Base-by-base conservation (phyloP, 2,797 vertebrate species). In the Capromys pilorides region DNA sequence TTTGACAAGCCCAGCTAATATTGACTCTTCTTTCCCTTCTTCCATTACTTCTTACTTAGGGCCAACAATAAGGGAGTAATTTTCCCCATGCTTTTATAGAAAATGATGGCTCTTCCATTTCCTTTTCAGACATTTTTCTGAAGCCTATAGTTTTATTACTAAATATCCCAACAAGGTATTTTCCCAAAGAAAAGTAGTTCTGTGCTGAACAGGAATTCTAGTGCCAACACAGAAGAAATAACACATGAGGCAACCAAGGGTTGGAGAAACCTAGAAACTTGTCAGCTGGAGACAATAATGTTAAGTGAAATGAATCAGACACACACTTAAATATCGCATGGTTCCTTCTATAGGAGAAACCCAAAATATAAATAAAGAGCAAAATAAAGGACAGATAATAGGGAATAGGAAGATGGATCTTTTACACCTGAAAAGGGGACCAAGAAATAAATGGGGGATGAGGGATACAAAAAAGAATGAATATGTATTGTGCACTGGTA, bases 41-140 rank as follows among this genome's bases (percentile, higher is more conserved):
- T 71, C 49, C n/a, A 26, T 84, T 62, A 45, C 8, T 80, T 49
- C 24, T 85, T 36, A 59, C 71, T 86, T 12, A 77, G 45, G 36
- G 45, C 28, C 57, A 79, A 45, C 1, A 79, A 79, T 21, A 39
- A 82, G 59, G 78, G n/a, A 89, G 62, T 54, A 19, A 33, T 86
- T 89, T 83, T 26, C 61, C 49, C 61, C 11, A 5, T 11, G 39
- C 93, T 89, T 85, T 94, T 78, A 73, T 9, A 86, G 39, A 91
- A 94, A 86, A 95, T 51, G 41, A 81, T 45, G 31, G 31, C 33
- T 86, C 49, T 88, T 88, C 16, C 84, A 86, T 78, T 86, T 91
- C 33, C 61, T 91, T 78, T 88, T 33, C 7, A 91, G 69, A 79
- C 24, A 24, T 79, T 96, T 80, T 81, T 77, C 89, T 84, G 59